Conservation (phyloP, 2,888 invertebrate genomes). For the Lomographa bimaculata region DNA sequence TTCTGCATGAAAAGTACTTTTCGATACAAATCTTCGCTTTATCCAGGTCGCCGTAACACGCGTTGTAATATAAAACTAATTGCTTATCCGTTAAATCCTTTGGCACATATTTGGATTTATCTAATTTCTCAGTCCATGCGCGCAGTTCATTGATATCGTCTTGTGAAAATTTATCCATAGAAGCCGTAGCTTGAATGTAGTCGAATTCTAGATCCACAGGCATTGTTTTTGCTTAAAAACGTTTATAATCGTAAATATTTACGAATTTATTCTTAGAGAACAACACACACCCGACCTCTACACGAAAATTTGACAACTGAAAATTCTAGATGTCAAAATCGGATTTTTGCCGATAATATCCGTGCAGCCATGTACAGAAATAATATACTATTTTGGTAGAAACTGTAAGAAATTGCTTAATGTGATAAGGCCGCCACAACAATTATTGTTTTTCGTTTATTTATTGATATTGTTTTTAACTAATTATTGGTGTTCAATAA, state of each 20-base stretch:
- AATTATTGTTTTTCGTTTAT: too few relatives aligned
- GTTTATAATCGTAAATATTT: constrained; percentile 49
- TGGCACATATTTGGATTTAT: constrained; percentile 76
- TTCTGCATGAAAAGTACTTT: constrained; percentile 83
- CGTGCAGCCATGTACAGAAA: constrained; percentile 28
- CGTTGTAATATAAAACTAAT: constrained; percentile 85
- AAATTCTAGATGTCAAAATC: constrained; percentile 13
- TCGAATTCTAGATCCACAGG: constrained; percentile 69
- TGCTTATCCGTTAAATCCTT: constrained; percentile 83
- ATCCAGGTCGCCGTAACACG: constrained; percentile 85
- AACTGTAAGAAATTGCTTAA: too few relatives aligned
- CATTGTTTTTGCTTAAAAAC: constrained; percentile 51
- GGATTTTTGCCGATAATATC: constrained; percentile 15
- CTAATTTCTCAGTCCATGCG: constrained; percentile 74
- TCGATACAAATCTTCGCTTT: constrained; percentile 85
- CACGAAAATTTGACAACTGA: constrained; percentile 65
- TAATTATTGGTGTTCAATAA: too few relatives aligned
- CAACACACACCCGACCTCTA: constrained; percentile 41
- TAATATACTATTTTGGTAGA: constrained; percentile 32
- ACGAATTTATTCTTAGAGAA: constrained; percentile 42
- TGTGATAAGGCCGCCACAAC: too few relatives aligned
- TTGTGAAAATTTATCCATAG: constrained; percentile 77
- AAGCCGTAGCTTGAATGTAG: constrained; percentile 64
- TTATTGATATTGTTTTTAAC: too few relatives aligned
- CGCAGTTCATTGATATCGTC: constrained; percentile 70